These are phyloP conservation scores for Myotis pilosus DNA, from an alignment of 2,797 vertebrate genomes.

Conservation along the genomic window DNA sequence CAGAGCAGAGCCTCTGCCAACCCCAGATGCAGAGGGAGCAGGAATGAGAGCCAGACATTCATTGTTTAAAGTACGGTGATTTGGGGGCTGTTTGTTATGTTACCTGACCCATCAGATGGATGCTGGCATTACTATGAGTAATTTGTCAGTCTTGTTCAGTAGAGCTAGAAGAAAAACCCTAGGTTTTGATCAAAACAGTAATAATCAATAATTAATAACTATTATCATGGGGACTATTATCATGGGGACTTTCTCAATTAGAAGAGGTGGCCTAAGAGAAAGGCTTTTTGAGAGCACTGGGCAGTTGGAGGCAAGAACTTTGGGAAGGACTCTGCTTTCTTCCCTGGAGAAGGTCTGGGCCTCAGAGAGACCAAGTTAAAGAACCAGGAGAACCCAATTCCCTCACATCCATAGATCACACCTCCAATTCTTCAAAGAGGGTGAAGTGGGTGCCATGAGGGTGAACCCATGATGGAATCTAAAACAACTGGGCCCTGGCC, in stretches of 20 bases:
- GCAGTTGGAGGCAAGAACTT: neutral
- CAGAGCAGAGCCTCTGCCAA: neutral
- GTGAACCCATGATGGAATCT: neutral
- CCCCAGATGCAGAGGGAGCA: fast-evolving
- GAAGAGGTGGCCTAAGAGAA: neutral
- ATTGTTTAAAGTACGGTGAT: neutral
- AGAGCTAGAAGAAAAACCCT: neutral
- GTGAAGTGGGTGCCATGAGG: neutral
- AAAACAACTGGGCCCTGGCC: fast-evolving
- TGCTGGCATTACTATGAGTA: neutral
- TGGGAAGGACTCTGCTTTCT: neutral
- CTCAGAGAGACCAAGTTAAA: neutral
- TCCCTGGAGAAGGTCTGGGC: neutral
- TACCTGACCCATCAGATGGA: neutral
- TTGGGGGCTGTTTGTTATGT: no score
- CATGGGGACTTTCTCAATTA: neutral
- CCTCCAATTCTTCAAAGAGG: neutral
- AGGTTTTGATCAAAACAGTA: neutral
- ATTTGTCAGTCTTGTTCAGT: neutral
- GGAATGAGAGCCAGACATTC: neutral
- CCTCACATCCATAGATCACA: neutral
- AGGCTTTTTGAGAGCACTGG: neutral
- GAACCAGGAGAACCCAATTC: neutral
- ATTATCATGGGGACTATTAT: neutral
- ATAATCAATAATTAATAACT: neutral